A percentile compares a stretch with the other conserved stretches of the same genome.
phyloP scores from a whole-genome alignment of 2,888 invertebrate genomes.

The Drosophila austrosaltans region DNA sequence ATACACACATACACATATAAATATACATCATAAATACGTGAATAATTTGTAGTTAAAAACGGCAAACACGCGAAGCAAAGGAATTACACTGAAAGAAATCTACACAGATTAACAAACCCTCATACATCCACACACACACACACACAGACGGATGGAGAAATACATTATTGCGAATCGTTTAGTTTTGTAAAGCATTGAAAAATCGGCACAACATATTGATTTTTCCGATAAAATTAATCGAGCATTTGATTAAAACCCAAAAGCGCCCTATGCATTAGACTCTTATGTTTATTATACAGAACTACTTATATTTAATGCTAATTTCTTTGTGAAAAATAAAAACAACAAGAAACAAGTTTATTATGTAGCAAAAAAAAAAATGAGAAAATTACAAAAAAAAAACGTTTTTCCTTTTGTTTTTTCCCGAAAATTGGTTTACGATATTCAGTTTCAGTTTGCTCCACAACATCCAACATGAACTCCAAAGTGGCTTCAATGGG shows the following conservation, averaged over 20 bases:
- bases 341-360: constrained; percentile 64
- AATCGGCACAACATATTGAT: constrained; percentile 65
- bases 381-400: neutral
- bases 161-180: constrained; percentile 45
- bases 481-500: constrained; percentile 74
- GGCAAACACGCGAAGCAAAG: constrained; percentile 19
- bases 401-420: constrained; percentile 34
- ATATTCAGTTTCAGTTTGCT: constrained; percentile 21
- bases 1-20: constrained; percentile 64
- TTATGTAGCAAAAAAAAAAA: constrained; percentile 70
- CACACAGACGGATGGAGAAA: constrained; percentile 13
- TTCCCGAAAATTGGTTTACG: constrained; percentile 9
- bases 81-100: constrained; percentile 25
- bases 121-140: constrained; percentile 33
- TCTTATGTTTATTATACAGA: constrained; percentile 76
- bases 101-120: constrained; percentile 20
- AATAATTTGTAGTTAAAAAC: constrained; percentile 70
- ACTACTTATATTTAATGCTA: constrained; percentile 65
- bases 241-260: constrained; percentile 62
- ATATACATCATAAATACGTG: constrained; percentile 60
- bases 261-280: constrained; percentile 43
- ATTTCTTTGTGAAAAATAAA: constrained; percentile 72
- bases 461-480: constrained; percentile 31
- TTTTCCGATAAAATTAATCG: constrained; percentile 66
- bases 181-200: constrained; percentile 71